Evolutionary conservation across 2,113 vertebrate genomes (phyloP).

Genomic region (Grantiella picta): DNA sequence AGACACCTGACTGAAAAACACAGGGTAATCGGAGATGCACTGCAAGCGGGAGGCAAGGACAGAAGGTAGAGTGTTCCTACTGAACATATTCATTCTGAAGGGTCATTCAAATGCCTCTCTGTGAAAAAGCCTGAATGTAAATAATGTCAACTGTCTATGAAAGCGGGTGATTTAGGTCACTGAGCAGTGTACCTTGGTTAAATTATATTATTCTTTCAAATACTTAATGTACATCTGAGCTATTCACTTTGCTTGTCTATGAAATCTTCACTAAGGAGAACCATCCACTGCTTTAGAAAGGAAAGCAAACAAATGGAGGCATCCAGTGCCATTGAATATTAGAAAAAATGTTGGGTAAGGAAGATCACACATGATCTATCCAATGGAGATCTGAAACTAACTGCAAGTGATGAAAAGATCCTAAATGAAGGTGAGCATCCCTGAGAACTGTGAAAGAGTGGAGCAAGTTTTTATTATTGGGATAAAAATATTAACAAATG

Average conservation of each 20-base stretch:
- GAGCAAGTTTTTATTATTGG: background rate
- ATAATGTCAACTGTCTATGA: slow-evolving; percentile 36
- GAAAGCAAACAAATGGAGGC: background rate
- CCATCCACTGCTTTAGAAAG: background rate
- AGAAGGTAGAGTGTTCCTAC: background rate
- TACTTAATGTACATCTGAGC: background rate
- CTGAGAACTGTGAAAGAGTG: background rate
- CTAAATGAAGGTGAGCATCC: background rate
- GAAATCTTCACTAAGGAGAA: background rate
- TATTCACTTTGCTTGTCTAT: slow-evolving; percentile 10
- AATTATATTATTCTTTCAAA: slow-evolving; percentile 59
- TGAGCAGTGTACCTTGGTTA: slow-evolving; percentile 19
- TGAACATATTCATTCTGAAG: background rate
- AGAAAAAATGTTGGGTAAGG: background rate
- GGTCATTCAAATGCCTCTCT: slow-evolving; percentile 3
- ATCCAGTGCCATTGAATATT: background rate
- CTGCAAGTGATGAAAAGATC: background rate
- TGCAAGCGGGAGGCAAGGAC: background rate
- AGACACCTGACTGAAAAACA: background rate
- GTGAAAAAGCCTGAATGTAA: slow-evolving; percentile 35
- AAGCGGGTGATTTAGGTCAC: slow-evolving; percentile 44
- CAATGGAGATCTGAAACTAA: slow-evolving; percentile 9
- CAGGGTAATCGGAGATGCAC: background rate
- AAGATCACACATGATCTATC: background rate
- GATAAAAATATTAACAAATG: background rate